Base-by-base conservation (phyloP, 2,113 vertebrate species). In the Mesembrinibis cayennensis region DNA sequence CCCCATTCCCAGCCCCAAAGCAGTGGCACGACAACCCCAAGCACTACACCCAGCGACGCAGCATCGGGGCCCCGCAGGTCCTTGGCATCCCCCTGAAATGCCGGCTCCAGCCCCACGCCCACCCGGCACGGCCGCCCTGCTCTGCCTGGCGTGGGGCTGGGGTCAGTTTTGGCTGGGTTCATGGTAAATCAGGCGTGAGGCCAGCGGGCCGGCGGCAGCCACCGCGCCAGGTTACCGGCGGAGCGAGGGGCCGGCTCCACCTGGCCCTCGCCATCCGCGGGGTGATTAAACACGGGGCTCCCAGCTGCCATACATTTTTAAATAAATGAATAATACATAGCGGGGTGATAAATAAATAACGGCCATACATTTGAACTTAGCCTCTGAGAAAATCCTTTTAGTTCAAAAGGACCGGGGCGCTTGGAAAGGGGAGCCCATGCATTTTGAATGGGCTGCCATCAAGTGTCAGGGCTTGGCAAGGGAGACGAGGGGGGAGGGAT, bases 241-340 rank as follows among this genome's bases (percentile, higher is more conserved):
- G 93, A 38, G 89, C 49, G 2, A 85, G 91, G 86, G 82, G 74
- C 79, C 2, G 93, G 69, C 95, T 16, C 93, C 83, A 92, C 95
- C 96, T 93, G 96, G 92, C 93, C 91, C 86, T 59, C 20, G 58
- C 91, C 80, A 27, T 61, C 85, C 66, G 19, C 2, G 80, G 80
- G 90, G 92, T 94, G 96, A 93, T 95, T 69, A 89, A 93, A 83
- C 80, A 70, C 58, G 87, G 90, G 95, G 92, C 95, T 89, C 84
- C 72, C 95, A 95, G 94, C 96, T 97, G 96, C 96, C 96, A 95
- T 97, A 91, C 96, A 96, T 96, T 97, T 95, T 96, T 97, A 96
- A 97, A 97, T 96, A 96, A 97, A 96, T 97, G 96, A 97, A 97
- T 97, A 97, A 97, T 97, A 95, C 96, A 97, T 97, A 5, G 73